Base-by-base conservation (phyloP, 1,140 invertebrate genomes). In the Zaprionus inermis region DNA sequence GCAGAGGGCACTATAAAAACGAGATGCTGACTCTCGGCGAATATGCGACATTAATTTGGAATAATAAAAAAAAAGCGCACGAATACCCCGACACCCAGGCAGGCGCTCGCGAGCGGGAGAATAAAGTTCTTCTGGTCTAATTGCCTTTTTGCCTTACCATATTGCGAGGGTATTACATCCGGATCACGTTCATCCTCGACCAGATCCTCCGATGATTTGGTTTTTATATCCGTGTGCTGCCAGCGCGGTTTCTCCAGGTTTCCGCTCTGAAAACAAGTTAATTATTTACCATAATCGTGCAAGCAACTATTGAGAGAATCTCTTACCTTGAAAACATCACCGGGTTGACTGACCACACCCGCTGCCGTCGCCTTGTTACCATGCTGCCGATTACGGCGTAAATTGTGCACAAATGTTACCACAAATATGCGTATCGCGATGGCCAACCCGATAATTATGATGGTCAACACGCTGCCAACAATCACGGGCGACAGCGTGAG, bases 121-220 rank as follows among this genome's bases (percentile, higher is more conserved):
- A 41, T 10, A 3, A 44, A 44, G 38, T 3, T 44, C 3, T 38
- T 38, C 36, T 41, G n/a, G n/a, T 41, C n/a, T 16, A 16, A 41
- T 41, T 14, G 14, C 5, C 5, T 1, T n/a, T 14, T n/a, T 28
- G 28, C 36, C 38, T 94, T 92, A 95, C 95, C 95, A 79, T 94
- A 96, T 93, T 96, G 95, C 57, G 95, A 95, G 69, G 95, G 95
- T 88, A 96, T 96, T 41, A 96, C 94, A 92, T 96, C 95, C 18
- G 95, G 95, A 93, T 96, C 95, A 88, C 94, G 94, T 92, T 95
- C 95, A 75, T 95, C 94, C 58, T 92, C 91, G 24, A 92, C 85
- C 58, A 92, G 76, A 78, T 92, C 90, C 63, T 92, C 91, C 12
- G 81, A 80, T 81, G 92, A 81, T 81, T 92, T 92, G 24, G 91